Evolutionary conservation across 2,113 vertebrate genomes (phyloP).

Genomic region (Sterrhoptilus dennistouni): DNA sequence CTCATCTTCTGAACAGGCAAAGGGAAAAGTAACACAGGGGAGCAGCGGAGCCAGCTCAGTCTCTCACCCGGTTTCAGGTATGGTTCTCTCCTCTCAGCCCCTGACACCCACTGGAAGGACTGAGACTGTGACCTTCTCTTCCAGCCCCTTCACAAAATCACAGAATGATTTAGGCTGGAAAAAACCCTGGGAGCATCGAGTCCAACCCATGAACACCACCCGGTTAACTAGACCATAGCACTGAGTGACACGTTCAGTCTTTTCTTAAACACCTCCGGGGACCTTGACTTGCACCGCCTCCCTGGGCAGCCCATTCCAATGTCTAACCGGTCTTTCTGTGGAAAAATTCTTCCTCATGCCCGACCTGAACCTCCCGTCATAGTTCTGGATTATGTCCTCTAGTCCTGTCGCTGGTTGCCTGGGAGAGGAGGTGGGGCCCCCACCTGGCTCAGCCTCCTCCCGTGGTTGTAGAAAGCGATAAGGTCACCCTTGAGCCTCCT

Average conservation of each 20-base stretch:
- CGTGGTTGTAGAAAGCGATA: background rate
- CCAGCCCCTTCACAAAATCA: background rate
- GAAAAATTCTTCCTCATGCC: background rate
- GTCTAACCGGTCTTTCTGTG: background rate
- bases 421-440: background rate
- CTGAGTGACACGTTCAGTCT: background rate
- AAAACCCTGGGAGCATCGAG: background rate
- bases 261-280: background rate
- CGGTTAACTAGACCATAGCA: background rate
- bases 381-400: background rate
- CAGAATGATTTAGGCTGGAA: background rate
- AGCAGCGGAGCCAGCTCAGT: accelerated
- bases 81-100: background rate
- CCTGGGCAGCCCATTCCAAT: background rate
- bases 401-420: background rate
- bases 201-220: background rate
- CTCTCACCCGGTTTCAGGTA: too few relatives aligned
- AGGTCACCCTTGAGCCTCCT: background rate
- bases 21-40: background rate
- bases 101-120: background rate
- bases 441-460: background rate
- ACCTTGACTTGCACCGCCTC: background rate
- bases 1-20: background rate
- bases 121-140: background rate
- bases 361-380: background rate